These are phyloP conservation scores for Gymnothorax javanicus DNA, from an alignment of 2,797 vertebrate genomes.

Conservation along the genomic window DNA sequence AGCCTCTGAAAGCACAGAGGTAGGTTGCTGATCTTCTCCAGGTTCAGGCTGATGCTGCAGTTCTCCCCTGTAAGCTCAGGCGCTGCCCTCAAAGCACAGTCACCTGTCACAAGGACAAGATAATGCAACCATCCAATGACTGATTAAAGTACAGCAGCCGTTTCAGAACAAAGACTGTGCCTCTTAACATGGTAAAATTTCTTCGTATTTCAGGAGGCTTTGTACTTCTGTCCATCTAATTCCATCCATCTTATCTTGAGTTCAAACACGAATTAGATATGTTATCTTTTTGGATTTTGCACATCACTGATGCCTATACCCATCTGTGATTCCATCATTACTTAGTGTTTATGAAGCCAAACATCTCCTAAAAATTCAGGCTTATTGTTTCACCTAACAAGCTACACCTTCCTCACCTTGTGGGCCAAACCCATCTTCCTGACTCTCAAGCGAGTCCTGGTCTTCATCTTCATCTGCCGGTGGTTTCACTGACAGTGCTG, in stretches of 20 bases:
- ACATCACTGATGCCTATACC: neutral
- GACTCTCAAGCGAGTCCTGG: constrained; percentile 62
- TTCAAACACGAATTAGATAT: neutral
- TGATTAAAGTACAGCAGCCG: constrained; percentile 2
- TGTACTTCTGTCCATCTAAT: neutral
- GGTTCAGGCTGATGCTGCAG: constrained; percentile 52
- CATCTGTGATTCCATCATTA: neutral
- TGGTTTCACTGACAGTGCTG: constrained; percentile 72
- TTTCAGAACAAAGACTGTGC: neutral
- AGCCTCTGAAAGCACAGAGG: constrained; percentile 64
- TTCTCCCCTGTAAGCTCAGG: constrained; percentile 54
- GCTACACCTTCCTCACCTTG: constrained; percentile 56
- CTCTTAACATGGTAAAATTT: neutral
- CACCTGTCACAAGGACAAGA: constrained; percentile 48
- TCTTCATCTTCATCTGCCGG: constrained; percentile 56
- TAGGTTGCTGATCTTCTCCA: constrained; percentile 57
- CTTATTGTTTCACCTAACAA: neutral
- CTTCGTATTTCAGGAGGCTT: neutral
- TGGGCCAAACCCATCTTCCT: constrained; percentile 55
- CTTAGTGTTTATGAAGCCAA: neutral
- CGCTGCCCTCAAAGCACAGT: constrained; percentile 46
- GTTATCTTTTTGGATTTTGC: neutral
- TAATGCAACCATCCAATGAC: constrained; percentile 38
- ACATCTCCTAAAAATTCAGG: neutral
- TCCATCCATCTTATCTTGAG: neutral